Percentiles rank a stretch among this genome's conserved stretches.
Evolutionary conservation across 1,140 invertebrate species (phyloP).

Genomic region (Apis laboriosa): DNA sequence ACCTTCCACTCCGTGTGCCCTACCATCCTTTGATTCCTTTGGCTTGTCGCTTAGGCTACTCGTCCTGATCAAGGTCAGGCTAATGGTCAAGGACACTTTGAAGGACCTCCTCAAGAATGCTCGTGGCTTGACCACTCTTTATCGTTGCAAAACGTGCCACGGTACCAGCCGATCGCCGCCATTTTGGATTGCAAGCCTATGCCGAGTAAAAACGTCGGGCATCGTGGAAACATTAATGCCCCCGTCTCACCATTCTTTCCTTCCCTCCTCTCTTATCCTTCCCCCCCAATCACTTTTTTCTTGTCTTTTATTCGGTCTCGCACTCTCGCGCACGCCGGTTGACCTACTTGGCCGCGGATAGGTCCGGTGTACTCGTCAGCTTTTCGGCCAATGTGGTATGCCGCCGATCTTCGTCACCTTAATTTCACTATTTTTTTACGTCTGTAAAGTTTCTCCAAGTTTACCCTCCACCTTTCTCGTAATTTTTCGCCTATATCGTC

Average conservation of each 20-base stretch:
- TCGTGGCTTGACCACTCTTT: constrained; percentile 30
- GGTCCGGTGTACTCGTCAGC: constrained; percentile 54
- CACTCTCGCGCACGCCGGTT: constrained; percentile 63
- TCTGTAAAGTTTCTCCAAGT: not conserved
- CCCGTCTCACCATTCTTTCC: constrained; percentile 58
- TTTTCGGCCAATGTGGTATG: constrained; percentile 43
- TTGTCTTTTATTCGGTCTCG: constrained; percentile 55
- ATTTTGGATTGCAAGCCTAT: constrained; percentile 59
- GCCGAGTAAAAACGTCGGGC: constrained; percentile 41
- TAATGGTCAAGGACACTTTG: constrained; percentile 42
- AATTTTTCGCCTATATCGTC: not conserved
- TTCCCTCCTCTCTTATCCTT: constrained; percentile 49
- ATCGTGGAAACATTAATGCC: constrained; percentile 54
- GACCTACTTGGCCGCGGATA: constrained; percentile 64
- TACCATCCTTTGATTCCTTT: constrained; percentile 46
- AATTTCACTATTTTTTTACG: not conserved
- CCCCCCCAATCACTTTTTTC: constrained; percentile 38
- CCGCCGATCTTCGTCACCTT: not conserved
- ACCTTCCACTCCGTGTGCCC: constrained; percentile 30
- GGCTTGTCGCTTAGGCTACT: not conserved
- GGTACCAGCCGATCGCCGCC: constrained; percentile 54
- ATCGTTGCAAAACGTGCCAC: constrained; percentile 44
- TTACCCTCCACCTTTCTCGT: constrained; percentile 13
- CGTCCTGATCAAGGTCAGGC: constrained; percentile 17
- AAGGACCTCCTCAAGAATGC: constrained; percentile 27